Evolutionary conservation across 2,797 vertebrate genomes (phyloP).

Genomic region (Lacerta viridis): DNA sequence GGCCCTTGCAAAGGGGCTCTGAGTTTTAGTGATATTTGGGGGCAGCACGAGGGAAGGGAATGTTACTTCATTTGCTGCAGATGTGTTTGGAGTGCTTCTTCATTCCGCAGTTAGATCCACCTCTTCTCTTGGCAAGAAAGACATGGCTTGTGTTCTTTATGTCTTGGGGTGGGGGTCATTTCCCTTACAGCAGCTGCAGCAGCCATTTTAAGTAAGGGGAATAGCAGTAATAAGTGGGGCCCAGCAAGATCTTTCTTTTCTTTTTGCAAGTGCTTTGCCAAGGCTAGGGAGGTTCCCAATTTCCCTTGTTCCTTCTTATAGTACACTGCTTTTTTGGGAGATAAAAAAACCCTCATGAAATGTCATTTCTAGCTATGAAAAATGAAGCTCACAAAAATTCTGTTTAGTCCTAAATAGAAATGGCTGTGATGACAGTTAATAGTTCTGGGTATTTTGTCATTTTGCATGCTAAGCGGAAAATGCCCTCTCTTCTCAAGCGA

Average conservation of each 20-base stretch:
- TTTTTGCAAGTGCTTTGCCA: neutral
- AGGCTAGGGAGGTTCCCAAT: neutral
- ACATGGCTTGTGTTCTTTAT: neutral
- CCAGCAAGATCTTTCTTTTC: neutral
- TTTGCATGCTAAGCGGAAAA: constrained; percentile 28
- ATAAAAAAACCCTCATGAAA: neutral
- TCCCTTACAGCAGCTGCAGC: neutral
- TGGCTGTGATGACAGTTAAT: constrained; percentile 11
- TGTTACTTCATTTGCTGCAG: neutral
- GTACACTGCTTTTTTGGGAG: no score
- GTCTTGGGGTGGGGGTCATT: neutral
- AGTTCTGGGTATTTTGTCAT: neutral
- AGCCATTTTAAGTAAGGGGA: neutral
- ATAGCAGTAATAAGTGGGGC: neutral
- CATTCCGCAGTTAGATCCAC: neutral
- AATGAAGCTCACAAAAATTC: neutral
- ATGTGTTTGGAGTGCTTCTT: no score
- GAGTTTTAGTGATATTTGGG: neutral
- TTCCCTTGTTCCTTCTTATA: neutral
- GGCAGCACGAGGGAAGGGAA: no score
- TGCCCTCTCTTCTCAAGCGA: neutral
- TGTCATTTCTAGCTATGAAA: neutral
- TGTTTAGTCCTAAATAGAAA: neutral
- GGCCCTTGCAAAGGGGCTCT: neutral
- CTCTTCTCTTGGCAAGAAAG: neutral